Base-by-base conservation (phyloP, 1,140 invertebrate species). In the Drosophila guanche region DNA sequence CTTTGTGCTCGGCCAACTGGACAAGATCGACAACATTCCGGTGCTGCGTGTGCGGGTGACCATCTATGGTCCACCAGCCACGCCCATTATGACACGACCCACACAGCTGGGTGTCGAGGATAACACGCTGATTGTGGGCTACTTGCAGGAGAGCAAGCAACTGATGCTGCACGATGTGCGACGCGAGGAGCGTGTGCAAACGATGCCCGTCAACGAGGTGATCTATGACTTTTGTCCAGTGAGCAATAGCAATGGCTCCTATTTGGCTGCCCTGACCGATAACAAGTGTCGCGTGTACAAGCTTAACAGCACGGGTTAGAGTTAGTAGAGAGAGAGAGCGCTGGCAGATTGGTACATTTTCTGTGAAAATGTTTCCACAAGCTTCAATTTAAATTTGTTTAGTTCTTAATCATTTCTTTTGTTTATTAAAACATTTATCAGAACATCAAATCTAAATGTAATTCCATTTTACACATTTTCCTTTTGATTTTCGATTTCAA, bases 101-200 rank as follows among this genome's bases (percentile, higher is more conserved):
- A 93, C 93, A 48, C 92, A 95, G 29, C 76, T 95, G 55, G 92
- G 92, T 59, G 79, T 94, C 3, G 86, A 92, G 14, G 89, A 92
- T 55, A 92, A 94, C 46, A 92, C 93, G 0, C 91, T 96, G 70
- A 93, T 96, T 0, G 94, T 94, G 16, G 94, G 94, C 1, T 93
- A 95, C 75, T 93, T 95, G 61, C 95, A 96, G 90, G 94, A 93
- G 57, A 92, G 86, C 1, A 94, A 93, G 4, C 91, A 92, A 22
- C 86, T 96, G 25, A 93, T 92, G 60, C 79, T 97, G 1, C 96
- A 96, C 93, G 95, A 95, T 79, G 86, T 95, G 33, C 92, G 93
- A 3, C 94, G 92, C 2, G 93, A 93, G 0, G 92, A 93, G 55
- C 92, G 93, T 6, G 86, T 94, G 41, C 92, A 93, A 53, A 93